Percentiles rank a stretch among this genome's conserved stretches.
Evolutionary conservation across 2,113 vertebrate genomes (phyloP).

Genomic region (Ammospiza nelsoni): DNA sequence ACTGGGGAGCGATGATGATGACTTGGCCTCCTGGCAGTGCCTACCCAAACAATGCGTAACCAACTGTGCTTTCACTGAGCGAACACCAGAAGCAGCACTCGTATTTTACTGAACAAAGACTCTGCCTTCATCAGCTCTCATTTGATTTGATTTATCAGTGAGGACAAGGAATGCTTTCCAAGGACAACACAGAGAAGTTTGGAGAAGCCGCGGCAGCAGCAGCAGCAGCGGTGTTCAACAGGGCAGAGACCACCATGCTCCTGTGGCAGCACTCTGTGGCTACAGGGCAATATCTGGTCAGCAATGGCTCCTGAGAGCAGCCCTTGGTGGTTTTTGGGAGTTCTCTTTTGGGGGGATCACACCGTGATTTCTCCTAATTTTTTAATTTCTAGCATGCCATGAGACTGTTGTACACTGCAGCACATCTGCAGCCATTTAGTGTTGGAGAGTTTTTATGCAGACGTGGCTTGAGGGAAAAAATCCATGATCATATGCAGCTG

Average conservation of each 20-base stretch:
- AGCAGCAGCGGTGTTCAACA: neutral
- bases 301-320: neutral
- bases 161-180: neutral
- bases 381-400: neutral
- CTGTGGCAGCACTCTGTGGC: neutral
- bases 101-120: neutral
- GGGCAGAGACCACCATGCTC: neutral
- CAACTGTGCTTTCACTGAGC: neutral
- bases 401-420: neutral
- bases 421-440: neutral
- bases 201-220: neutral
- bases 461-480: no score
- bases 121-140: neutral
- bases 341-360: neutral
- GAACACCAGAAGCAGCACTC: neutral
- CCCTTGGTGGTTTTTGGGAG: rapidly evolving
- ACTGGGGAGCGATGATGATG: neutral
- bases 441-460: no score
- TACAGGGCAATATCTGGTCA: neutral
- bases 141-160: conserved; percentile 24
- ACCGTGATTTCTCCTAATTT: neutral
- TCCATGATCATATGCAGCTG: no score
- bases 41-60: neutral
- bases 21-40: neutral
- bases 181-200: neutral